phyloP scores from a whole-genome alignment of 2,888 invertebrate genomes.

The Scrobipalpa atriplicella region DNA sequence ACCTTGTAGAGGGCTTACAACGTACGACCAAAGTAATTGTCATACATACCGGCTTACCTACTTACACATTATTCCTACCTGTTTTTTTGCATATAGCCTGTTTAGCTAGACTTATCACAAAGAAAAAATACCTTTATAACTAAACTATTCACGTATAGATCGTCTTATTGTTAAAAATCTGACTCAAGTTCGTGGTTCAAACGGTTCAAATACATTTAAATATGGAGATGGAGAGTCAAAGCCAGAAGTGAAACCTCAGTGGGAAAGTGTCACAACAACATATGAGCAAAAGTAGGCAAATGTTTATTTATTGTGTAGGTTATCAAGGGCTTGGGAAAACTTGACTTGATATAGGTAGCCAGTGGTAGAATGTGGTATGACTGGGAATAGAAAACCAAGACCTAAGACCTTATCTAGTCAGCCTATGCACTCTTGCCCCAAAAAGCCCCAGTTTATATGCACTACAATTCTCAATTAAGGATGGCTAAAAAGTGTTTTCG shows the following conservation, averaged over 20 bases:
- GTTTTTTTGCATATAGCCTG: background rate
- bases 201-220: conserved; percentile 17
- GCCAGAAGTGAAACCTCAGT: conserved; percentile 12
- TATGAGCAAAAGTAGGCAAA: conserved; percentile 7
- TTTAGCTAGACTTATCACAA: background rate
- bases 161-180: background rate
- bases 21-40: conserved; percentile 47
- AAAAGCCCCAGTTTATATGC: too few species aligned
- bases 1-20: conserved; percentile 46
- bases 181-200: conserved; percentile 2
- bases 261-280: conserved; percentile 14
- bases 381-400: too few species aligned
- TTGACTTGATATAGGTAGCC: background rate
- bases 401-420: too few species aligned
- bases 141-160: too few species aligned
- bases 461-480: too few species aligned
- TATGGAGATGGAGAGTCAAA: conserved; percentile 21
- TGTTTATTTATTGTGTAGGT: conserved; percentile 20
- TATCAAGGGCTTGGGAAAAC: conserved; percentile 12
- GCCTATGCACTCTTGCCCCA: too few species aligned
- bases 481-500: too few species aligned
- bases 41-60: conserved; percentile 34
- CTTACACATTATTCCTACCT: background rate
- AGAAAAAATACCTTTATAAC: background rate
- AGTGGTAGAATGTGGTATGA: background rate